Percentiles rank a stretch among this genome's conserved stretches.
phyloP scores from a whole-genome alignment of 2,797 vertebrate genomes.

The Rhynchonycteris naso region DNA sequence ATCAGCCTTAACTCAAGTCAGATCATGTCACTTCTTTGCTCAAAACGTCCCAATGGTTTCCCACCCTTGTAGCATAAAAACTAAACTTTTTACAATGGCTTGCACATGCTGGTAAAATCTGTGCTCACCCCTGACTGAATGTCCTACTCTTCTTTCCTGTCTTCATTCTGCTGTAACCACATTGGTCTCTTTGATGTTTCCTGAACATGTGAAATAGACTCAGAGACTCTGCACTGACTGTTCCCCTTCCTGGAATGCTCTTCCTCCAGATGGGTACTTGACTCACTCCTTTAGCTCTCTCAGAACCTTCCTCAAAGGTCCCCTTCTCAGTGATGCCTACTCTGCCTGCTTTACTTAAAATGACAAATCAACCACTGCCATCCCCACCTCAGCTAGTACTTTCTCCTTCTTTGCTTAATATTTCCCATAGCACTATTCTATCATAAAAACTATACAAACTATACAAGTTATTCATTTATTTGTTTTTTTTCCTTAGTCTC shows the following conservation, averaged over 20 bases:
- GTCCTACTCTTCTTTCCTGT: not conserved
- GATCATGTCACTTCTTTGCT: not conserved
- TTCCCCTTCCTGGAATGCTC: not conserved
- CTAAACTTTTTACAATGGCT: not conserved
- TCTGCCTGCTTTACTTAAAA: not conserved
- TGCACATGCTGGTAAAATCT: not conserved
- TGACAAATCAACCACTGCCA: not conserved
- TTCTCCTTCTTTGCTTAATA: not conserved
- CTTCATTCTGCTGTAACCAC: not conserved
- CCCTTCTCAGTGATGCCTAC: not conserved
- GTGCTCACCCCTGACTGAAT: not conserved
- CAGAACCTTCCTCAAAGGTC: not conserved
- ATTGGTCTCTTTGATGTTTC: not conserved
- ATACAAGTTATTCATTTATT: not conserved
- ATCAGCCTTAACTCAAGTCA: slow-evolving; percentile 18
- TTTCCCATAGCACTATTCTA: not conserved
- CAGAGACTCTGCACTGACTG: not conserved
- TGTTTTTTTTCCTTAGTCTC: not conserved
- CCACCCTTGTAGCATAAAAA: not conserved
- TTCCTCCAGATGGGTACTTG: not conserved
- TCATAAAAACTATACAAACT: not conserved
- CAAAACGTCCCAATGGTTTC: not conserved
- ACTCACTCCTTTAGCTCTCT: not conserved
- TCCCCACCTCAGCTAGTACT: not conserved
- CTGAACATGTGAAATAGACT: not conserved